Base-by-base conservation (phyloP, 2,797 vertebrate genomes). In the Pogonophryne albipinna region DNA sequence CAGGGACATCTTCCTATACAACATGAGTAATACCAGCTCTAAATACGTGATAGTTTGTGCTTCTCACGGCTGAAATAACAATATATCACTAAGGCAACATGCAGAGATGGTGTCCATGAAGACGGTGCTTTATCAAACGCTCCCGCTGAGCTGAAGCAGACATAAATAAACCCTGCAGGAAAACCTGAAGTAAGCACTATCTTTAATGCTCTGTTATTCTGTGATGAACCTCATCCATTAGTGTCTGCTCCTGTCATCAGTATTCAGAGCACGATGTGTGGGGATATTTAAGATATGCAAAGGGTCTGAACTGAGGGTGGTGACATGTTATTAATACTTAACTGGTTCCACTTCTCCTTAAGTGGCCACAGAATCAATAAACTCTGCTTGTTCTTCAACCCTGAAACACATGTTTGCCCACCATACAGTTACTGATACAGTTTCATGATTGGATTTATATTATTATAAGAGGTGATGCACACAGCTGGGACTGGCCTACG, bases 181-280 rank as follows among this genome's bases (percentile, higher is more conserved):
- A 27, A 27, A 27, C 23, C 23, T 4, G 23, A 60, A 61, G 55
- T 77, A 77, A 84, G 85, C 82, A 80, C 63, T 78, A 82, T 79
- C 7, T 86, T 79, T 85, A 85, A 89, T 45, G 78, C 84, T 70
- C 59, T 50, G 65, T 69, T 69, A 66, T 73, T 76, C 61, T 73
- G 63, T 66, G 52, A 72, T 88, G 77, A 84, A 71, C 62, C 50
- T 31, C 61, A n/a, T 63, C 41, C 46, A 72, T 81, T 78, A 78
- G 68, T 61, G 61, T 63, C 62, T 38, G 34, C 27, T 27, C 27
- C 27, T 1, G 27, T 38, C 7, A 8, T 38, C 34, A 9, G 34
- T 8, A 27, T 27, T 27, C 27, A 27, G 27, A 27, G 4, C 27
- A 27, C 3, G 27, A 27, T 27, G 27, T 27, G 27, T 27, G 27